These are phyloP conservation scores for Tolmerus cingulatus DNA, from an alignment of 2,888 invertebrate genomes.

Conservation along the genomic window DNA sequence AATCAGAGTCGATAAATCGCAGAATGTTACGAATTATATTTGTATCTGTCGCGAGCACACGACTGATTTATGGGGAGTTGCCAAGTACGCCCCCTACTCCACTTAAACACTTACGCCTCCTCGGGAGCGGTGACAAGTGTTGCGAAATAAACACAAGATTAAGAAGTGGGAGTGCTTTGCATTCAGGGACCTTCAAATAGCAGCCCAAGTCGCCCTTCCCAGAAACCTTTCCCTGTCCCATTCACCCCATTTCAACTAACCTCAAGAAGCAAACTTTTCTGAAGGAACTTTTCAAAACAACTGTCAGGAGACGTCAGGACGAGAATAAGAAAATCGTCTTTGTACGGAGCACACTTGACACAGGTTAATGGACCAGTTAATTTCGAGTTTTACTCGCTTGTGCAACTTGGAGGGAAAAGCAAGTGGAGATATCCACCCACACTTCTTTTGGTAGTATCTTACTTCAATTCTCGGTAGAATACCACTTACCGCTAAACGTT, in stretches of 20 bases:
- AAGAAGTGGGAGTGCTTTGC: slow-evolving; percentile 17
- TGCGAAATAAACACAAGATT: slow-evolving; percentile 19
- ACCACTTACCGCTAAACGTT: too few relatives aligned
- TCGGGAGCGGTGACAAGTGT: slow-evolving; percentile 10
- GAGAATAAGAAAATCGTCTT: slow-evolving; percentile 12
- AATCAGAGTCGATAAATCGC: not conserved
- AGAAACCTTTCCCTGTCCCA: not conserved
- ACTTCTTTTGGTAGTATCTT: too few relatives aligned
- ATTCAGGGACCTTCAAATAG: not conserved
- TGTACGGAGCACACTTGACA: slow-evolving; percentile 28
- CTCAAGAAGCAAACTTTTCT: slow-evolving; percentile 17
- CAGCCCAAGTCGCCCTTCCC: not conserved
- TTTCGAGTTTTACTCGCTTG: slow-evolving; percentile 7
- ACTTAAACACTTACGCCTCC: not conserved
- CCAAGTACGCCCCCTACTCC: not conserved
- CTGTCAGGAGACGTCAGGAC: slow-evolving; percentile 7
- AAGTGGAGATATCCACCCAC: too few relatives aligned
- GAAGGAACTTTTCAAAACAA: slow-evolving; percentile 32
- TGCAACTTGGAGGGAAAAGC: not conserved
- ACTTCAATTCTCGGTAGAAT: too few relatives aligned
- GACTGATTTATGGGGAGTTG: not conserved
- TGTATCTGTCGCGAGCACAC: slow-evolving; percentile 8
- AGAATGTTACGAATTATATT: slow-evolving; percentile 10
- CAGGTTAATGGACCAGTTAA: slow-evolving; percentile 39
- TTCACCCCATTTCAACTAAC: slow-evolving; percentile 5